Evolutionary conservation across 2,113 vertebrate species (phyloP), one percentile per base, ranked within the genome.

Genomic region (Neogale vison): DNA sequence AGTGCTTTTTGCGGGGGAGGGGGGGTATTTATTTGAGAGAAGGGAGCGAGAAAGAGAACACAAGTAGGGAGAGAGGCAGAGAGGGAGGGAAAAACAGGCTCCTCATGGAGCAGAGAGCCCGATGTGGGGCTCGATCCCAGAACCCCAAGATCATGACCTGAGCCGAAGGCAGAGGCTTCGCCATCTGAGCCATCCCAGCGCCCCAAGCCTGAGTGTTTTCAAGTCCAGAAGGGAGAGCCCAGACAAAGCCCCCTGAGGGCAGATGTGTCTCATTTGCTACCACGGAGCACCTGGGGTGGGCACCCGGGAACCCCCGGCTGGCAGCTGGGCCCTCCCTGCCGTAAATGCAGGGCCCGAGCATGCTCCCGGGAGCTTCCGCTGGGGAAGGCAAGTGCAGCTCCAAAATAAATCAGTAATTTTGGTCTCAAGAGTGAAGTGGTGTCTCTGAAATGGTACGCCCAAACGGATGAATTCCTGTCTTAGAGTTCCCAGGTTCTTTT

Each of bases 281-380:
- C 45, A 63, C 5, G 0, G 42, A 42, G 20, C 6, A 3, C 1
- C 23, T 8, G 17, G 6, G 2, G 7, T 10, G 59, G n/a, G 21
- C 8, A 1, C 74, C 74, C 36, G 0, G 74, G 12, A 34, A 5
- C 4, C 24, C 1, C n/a, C 34, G 47, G 47, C 39, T 1, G 12
- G 8, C 17, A 0, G 15, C 47, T 1, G 24, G 31, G 15, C 24
- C 74, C 24, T 52, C 26, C 13, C 1, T 4, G n/a, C 52, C 42
- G 2, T 55, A 18, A n/a, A 36, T 1, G 3, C 2, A 1, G 50
- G n/a, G 18, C 7, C 0, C 13, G 55, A 26, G 31, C 18, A 12
- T 12, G 17, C 14, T 13, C 42, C 21, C 20, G 31, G 52, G 42
- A 13, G 34, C 36, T 34, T 88, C 93, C 50, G 63, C 50, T 23